These are phyloP conservation scores for Phenganax subtilis DNA, from an alignment of 92 coral and sea anemone genomes.

Conservation along the genomic window DNA sequence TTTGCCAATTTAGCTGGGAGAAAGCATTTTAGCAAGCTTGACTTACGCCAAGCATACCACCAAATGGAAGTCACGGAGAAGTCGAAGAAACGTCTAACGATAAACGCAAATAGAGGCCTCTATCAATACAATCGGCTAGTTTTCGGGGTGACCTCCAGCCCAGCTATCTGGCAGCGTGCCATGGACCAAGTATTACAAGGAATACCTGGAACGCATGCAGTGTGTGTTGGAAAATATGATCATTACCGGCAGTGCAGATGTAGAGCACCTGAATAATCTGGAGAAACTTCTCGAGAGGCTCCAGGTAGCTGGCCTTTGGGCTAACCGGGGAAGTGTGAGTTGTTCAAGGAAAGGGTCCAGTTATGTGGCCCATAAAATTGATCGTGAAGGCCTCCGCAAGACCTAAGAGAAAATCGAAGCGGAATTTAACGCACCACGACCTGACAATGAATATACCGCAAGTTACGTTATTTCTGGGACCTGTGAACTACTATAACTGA, in stretches of 20 bases:
- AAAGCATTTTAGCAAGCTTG: too few relatives aligned
- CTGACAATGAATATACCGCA: constrained; percentile 43
- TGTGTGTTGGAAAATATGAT: constrained; percentile 51
- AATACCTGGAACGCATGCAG: constrained; percentile 22
- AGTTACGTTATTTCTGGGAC: constrained; percentile 46
- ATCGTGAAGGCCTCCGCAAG: constrained; percentile 43
- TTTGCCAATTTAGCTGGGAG: too few relatives aligned
- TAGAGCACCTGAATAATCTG: constrained; percentile 47
- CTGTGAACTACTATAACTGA: constrained; percentile 46
- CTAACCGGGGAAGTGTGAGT: constrained; percentile 48
- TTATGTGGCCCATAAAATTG: constrained; percentile 40
- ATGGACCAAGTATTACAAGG: constrained; percentile 50
- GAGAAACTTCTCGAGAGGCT: constrained; percentile 40
- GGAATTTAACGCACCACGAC: constrained; percentile 34
- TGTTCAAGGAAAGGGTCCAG: constrained; percentile 37
- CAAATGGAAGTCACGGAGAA: background rate
- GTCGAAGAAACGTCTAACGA: constrained; percentile 24
- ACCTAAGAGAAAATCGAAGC: constrained; percentile 48
- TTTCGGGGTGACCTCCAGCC: constrained; percentile 53
- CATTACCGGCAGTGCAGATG: constrained; percentile 44
- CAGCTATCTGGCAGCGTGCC: constrained; percentile 48
- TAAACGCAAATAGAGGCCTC: constrained; percentile 11
- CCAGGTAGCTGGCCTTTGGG: constrained; percentile 40
- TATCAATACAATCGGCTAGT: constrained; percentile 51
- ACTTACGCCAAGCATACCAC: too few relatives aligned